These are phyloP conservation scores for Haemorhous mexicanus DNA, from an alignment of 2,113 vertebrate genomes.

Conservation along the genomic window DNA sequence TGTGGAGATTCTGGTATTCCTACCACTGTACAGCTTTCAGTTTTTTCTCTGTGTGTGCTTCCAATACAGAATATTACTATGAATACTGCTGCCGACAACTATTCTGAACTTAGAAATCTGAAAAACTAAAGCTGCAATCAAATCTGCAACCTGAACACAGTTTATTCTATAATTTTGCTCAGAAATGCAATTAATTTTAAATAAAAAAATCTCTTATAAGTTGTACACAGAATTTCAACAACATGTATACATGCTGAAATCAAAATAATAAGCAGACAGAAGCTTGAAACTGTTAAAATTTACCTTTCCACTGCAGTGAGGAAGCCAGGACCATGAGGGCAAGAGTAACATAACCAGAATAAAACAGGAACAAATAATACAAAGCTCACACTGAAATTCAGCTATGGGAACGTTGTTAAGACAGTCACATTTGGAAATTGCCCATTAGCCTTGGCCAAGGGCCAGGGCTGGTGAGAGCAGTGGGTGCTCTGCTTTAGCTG, in stretches of 20 bases:
- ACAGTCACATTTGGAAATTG: neutral
- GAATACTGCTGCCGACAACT: neutral
- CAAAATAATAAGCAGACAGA: neutral
- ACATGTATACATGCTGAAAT: neutral
- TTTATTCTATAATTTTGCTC: neutral
- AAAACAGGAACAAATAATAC: neutral
- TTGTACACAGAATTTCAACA: neutral
- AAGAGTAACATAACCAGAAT: neutral
- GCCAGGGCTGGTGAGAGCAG: neutral
- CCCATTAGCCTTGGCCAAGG: accelerated
- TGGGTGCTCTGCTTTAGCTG: accelerated
- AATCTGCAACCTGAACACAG: neutral
- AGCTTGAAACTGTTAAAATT: neutral
- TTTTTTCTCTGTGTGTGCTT: neutral
- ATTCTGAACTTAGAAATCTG: neutral
- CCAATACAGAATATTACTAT: neutral
- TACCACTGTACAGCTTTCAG: neutral
- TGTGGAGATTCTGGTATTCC: neutral
- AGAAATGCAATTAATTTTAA: neutral
- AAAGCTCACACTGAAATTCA: neutral
- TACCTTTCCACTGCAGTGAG: neutral
- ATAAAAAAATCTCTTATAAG: neutral
- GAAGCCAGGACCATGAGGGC: neutral
- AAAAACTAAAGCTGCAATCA: neutral
- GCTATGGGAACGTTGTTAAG: accelerated